A percentile compares a stretch with the other conserved stretches of the same genome.
These are phyloP conservation scores for Brachystomella parvula DNA, from an alignment of 1,140 invertebrate genomes.

Conservation along the genomic window DNA sequence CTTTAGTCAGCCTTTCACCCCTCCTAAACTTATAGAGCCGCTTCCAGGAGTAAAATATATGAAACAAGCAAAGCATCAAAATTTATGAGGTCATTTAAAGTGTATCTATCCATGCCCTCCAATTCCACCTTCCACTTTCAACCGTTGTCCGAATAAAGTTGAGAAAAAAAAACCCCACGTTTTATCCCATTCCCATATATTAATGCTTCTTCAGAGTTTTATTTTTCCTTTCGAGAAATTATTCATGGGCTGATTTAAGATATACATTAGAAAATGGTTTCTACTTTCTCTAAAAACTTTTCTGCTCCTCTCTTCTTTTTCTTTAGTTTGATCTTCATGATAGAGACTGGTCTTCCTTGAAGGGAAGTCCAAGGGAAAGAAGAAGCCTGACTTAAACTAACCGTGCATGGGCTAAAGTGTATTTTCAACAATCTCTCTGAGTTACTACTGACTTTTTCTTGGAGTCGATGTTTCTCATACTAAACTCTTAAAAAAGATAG, in stretches of 20 bases:
- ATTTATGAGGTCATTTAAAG: constrained; percentile 39
- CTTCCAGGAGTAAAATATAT: no score
- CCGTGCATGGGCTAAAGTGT: not conserved
- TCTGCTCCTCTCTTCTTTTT: not conserved
- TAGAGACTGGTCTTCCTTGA: no score
- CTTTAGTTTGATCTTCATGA: no score
- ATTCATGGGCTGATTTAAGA: constrained; percentile 40
- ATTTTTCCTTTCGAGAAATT: constrained; percentile 34
- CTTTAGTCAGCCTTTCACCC: no score
- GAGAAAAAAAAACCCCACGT: constrained; percentile 20
- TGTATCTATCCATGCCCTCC: constrained; percentile 31
- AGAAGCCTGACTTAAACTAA: not conserved
- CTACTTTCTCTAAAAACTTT: not conserved
- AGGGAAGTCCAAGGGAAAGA: not conserved
- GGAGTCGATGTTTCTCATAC: no score
- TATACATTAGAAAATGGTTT: constrained; percentile 38
- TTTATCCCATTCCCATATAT: constrained; percentile 37
- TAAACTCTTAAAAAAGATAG: no score
- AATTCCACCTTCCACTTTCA: constrained; percentile 2
- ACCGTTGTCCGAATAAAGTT: not conserved
- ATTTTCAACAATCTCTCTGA: not conserved
- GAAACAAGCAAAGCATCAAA: constrained; percentile 26
- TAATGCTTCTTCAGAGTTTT: constrained; percentile 38
- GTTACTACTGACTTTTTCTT: not conserved
- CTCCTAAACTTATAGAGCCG: no score